Base-by-base conservation (phyloP, 2,797 vertebrate species). In the Hypotaenidia philippensis region DNA sequence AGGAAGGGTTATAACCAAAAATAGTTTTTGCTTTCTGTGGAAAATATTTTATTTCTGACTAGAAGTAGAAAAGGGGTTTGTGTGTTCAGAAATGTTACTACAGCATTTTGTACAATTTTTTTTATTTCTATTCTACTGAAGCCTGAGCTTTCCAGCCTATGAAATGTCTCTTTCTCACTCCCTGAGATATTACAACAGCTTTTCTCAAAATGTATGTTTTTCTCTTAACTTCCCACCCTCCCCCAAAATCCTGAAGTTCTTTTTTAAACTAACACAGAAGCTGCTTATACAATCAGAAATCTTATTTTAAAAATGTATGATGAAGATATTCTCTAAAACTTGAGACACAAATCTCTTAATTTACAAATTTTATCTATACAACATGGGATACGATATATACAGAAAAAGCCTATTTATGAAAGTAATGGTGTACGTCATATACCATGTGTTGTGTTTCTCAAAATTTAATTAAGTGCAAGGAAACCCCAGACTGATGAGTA, bases 401-500 rank as follows among this genome's bases (percentile, higher is more conserved):
- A 32, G 18, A 75, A 78, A 17, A 75, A 53, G 4, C 3, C 2
- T 25, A 13, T 38, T 83, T 71, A 41, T 55, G n/a, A 71, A 84
- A 8, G 55, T 45, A 81, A 49, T 23, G 50, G 6, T 31, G 22
- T 71, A 59, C 7, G 53, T 13, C 16, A 65, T 32, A 44, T 32
- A 63, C 0, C 3, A 74, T 26, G 3, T 50, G 41, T 47, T 81
- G n/a, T 23, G 25, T 65, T 88, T 87, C 57, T 79, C 45, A 11
- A 82, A 72, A 87, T 72, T 78, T 87, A 92, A 90, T 86, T 82
- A 78, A 81, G 17, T 61, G 47, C 69, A 84, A 89, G 77, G 71
- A 89, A 84, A 76, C 21, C 19, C n/a, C 25, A 59, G 57, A 55
- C 7, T 90, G 77, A 64, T 16, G 17, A 21, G 74, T 79, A 90